These are phyloP conservation scores for Orientallactaga sibirica DNA, from an alignment of 2,797 vertebrate species.

Conservation along the genomic window DNA sequence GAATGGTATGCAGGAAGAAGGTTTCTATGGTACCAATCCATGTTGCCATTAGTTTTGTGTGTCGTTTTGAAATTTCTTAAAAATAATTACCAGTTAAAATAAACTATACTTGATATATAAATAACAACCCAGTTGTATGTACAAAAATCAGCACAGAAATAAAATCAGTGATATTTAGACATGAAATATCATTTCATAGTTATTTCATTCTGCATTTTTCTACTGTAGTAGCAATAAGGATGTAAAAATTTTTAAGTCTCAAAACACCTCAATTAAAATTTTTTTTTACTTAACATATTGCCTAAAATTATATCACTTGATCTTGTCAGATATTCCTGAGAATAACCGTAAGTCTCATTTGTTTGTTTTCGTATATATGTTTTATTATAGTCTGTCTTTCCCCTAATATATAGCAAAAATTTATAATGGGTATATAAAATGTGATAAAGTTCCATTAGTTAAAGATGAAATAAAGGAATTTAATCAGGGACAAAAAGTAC, in stretches of 20 bases:
- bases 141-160: not conserved
- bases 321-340: not conserved
- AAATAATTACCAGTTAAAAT: conserved; percentile 29
- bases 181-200: not conserved
- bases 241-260: not conserved
- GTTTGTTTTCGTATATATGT: not conserved
- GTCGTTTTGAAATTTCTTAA: conserved; percentile 2
- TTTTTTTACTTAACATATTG: not conserved
- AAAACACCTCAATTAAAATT: conserved; percentile 24
- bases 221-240: not conserved
- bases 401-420: too few species aligned
- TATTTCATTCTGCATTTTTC: not conserved
- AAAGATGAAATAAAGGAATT: conserved; percentile 13
- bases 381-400: not conserved
- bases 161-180: conserved; percentile 44
- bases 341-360: not conserved
- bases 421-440: not conserved
- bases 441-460: not conserved
- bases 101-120: not conserved
- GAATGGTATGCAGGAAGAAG: too few species aligned
- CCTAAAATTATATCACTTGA: not conserved
- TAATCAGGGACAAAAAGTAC: not conserved
- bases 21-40: too few species aligned
- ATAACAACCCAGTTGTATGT: not conserved
- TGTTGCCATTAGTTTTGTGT: too few species aligned